These are phyloP conservation scores for Drosophila ezoana DNA, from an alignment of 2,888 invertebrate genomes.

Conservation along the genomic window DNA sequence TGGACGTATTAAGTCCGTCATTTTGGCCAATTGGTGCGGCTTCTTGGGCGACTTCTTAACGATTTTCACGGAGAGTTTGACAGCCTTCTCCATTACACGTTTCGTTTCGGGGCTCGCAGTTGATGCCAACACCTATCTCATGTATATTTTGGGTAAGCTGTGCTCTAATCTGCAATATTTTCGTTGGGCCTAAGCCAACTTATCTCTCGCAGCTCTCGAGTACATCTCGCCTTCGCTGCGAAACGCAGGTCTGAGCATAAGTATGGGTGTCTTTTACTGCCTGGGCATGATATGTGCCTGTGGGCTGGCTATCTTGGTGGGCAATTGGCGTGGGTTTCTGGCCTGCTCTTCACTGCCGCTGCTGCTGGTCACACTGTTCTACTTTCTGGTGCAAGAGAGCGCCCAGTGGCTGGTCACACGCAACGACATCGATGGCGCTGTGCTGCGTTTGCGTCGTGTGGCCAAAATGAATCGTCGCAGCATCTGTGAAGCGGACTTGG, in stretches of 20 bases:
- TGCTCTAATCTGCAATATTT: background rate
- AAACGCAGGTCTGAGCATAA: constrained; percentile 86
- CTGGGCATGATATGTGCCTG: constrained; percentile 86
- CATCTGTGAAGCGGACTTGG: constrained; percentile 79
- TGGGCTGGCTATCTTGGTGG: constrained; percentile 85
- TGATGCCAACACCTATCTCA: constrained; percentile 87
- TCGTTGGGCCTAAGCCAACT: background rate
- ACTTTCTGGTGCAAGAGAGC: constrained; percentile 86
- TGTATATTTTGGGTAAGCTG: constrained; percentile 87
- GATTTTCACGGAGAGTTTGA: constrained; percentile 84
- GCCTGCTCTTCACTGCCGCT: constrained; percentile 85
- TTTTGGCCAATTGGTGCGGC: constrained; percentile 86
- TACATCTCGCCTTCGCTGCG: constrained; percentile 86
- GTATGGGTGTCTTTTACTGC: constrained; percentile 86
- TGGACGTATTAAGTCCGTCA: constrained; percentile 86
- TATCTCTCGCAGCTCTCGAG: constrained; percentile 86
- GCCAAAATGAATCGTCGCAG: constrained; percentile 85
- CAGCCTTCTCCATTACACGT: constrained; percentile 85
- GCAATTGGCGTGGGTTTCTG: constrained; percentile 86
- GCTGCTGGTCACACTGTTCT: constrained; percentile 84
- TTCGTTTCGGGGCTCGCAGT: constrained; percentile 87
- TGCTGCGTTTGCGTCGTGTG: constrained; percentile 85
- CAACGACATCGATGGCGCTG: constrained; percentile 85
- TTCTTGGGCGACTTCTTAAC: constrained; percentile 86
- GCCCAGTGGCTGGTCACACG: constrained; percentile 87